Evolutionary conservation across 2,888 invertebrate genomes (phyloP).

Genomic region (Mythimna lalbum): DNA sequence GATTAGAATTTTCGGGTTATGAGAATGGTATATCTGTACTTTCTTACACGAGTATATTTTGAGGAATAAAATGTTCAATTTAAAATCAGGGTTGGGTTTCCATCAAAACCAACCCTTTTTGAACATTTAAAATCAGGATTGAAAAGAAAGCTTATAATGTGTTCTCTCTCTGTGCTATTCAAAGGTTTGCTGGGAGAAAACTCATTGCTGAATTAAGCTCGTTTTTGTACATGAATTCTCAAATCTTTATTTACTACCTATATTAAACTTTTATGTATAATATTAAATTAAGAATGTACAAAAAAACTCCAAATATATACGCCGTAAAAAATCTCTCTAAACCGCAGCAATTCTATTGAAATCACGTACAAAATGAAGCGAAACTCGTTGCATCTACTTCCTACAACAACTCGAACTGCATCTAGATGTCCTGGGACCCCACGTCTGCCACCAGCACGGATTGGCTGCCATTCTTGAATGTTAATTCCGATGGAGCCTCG

Average conservation of each 20-base stretch:
- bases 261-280: no score
- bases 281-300: no score
- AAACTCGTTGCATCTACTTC: constrained; percentile 31
- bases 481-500: constrained; percentile 68
- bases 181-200: no score
- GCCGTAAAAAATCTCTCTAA: not conserved
- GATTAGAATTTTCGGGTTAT: constrained; percentile 62
- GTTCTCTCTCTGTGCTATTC: no score
- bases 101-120: no score
- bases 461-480: constrained; percentile 75
- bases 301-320: no score
- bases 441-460: constrained; percentile 43
- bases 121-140: no score
- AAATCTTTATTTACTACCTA: no score
- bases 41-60: constrained; percentile 26
- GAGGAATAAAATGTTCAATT: constrained; percentile 14
- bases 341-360: constrained; percentile 1
- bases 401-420: constrained; percentile 31
- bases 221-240: no score
- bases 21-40: constrained; percentile 41
- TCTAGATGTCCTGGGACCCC: constrained; percentile 35
- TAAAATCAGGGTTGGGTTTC: not conserved
- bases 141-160: no score
- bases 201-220: no score
- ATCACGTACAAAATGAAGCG: constrained; percentile 39